phyloP scores from a whole-genome alignment of 1,140 invertebrate species.

The Delia radicum region DNA sequence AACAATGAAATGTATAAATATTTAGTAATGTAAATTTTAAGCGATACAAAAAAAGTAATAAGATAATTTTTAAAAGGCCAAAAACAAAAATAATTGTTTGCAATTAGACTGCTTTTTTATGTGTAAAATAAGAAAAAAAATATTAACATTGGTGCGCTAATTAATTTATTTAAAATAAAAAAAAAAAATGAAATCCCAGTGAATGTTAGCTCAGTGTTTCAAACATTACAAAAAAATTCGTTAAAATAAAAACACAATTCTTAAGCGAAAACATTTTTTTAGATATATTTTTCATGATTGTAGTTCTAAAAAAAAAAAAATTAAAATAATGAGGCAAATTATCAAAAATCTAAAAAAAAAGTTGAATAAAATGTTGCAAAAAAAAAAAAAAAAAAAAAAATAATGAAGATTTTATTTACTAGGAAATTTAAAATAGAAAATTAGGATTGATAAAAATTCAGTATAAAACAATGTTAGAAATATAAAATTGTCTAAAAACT shows the following conservation, averaged over 20 bases:
- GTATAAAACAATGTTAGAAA: too few relatives aligned
- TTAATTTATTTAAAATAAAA: not conserved
- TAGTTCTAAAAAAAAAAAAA: not conserved
- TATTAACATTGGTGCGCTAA: constrained; percentile 16
- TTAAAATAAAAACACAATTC: not conserved
- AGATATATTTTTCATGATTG: not conserved
- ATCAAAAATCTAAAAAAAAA: too few relatives aligned
- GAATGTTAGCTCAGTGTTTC: not conserved
- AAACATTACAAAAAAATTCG: constrained; percentile 2
- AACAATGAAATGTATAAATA: not conserved
- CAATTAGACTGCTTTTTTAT: constrained; percentile 24
- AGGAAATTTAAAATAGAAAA: too few relatives aligned
- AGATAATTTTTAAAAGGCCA: not conserved
- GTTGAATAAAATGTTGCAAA: too few relatives aligned
- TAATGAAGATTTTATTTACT: too few relatives aligned
- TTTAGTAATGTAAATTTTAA: not conserved
- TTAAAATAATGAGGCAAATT: not conserved
- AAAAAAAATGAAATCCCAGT: not conserved
- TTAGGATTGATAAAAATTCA: too few relatives aligned
- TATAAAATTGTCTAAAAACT: too few relatives aligned
- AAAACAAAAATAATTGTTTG: constrained; percentile 17
- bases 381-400: too few relatives aligned
- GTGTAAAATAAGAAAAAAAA: not conserved
- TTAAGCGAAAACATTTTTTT: too few relatives aligned
- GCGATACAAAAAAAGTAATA: not conserved